These are phyloP conservation scores for Microchirus variegatus DNA, from an alignment of 2,797 vertebrate species.

Conservation along the genomic window DNA sequence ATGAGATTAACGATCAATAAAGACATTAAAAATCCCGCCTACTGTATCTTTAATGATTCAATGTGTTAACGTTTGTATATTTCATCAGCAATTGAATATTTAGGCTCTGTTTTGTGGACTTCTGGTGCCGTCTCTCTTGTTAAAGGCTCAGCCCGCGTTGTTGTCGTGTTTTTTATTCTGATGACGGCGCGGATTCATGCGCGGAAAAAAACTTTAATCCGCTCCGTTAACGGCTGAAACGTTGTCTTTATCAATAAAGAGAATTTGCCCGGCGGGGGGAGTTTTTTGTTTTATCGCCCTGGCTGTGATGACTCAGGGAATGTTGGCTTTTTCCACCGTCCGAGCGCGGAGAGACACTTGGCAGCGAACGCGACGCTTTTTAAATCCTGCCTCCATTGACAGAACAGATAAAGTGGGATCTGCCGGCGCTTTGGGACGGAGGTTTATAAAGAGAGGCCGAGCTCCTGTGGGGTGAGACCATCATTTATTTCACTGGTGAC, in stretches of 20 bases:
- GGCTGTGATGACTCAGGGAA: slow-evolving; percentile 79
- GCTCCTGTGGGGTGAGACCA: slow-evolving; percentile 53
- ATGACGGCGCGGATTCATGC: slow-evolving; percentile 60
- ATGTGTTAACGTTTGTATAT: too few relatives aligned
- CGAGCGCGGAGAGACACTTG: slow-evolving; percentile 73
- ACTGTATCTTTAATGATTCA: too few relatives aligned
- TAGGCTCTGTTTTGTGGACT: neutral
- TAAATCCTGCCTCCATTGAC: slow-evolving; percentile 74
- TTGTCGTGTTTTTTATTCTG: slow-evolving; percentile 65
- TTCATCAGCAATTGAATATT: neutral
- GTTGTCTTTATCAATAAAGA: slow-evolving; percentile 53
- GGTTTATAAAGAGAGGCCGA: slow-evolving; percentile 74
- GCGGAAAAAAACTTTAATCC: slow-evolving; percentile 55
- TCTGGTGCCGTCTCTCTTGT: neutral
- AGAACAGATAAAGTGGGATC: slow-evolving; percentile 69
- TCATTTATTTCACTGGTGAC: slow-evolving; percentile 38
- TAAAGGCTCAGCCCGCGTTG: neutral
- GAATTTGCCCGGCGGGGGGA: slow-evolving; percentile 76
- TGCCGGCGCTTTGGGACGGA: slow-evolving; percentile 67
- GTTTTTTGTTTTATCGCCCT: slow-evolving; percentile 14
- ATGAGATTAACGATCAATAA: too few relatives aligned
- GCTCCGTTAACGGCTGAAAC: slow-evolving; percentile 57
- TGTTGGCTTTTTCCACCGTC: slow-evolving; percentile 68
- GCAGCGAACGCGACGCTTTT: slow-evolving; percentile 61
- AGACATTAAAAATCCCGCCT: too few relatives aligned